phyloP scores from a whole-genome alignment of 2,888 invertebrate genomes.

The Chymomyza procnemis region DNA sequence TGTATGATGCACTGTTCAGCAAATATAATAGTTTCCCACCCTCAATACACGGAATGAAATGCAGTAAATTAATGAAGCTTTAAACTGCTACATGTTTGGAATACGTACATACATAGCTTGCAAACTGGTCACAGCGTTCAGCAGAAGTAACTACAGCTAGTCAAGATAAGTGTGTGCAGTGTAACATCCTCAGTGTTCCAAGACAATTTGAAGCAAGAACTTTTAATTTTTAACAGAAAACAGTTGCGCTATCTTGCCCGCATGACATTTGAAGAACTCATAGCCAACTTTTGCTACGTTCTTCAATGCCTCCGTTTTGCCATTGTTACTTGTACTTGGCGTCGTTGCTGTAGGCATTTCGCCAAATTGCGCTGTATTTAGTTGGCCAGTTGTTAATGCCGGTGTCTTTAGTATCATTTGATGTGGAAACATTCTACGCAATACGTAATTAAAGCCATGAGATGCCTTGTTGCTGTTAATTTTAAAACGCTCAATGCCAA shows the following conservation, averaged over 20 bases:
- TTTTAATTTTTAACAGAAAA: slow-evolving; percentile 78
- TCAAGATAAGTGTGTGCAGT: background rate
- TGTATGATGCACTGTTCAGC: slow-evolving; percentile 23
- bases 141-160: background rate
- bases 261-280: slow-evolving; percentile 85
- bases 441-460: slow-evolving; percentile 90
- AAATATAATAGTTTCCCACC: background rate
- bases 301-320: slow-evolving; percentile 82
- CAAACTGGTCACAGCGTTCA: slow-evolving; percentile 17
- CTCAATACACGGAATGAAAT: slow-evolving; percentile 61
- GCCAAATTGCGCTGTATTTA: slow-evolving; percentile 19
- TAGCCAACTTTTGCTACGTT: slow-evolving; percentile 89
- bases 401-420: slow-evolving; percentile 58
- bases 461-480: slow-evolving; percentile 91
- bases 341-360: slow-evolving; percentile 24
- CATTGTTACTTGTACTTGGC: slow-evolving; percentile 40
- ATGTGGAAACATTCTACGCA: slow-evolving; percentile 84
- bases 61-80: slow-evolving; percentile 40
- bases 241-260: slow-evolving; percentile 75
- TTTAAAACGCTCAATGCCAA: slow-evolving; percentile 92
- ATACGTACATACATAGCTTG: slow-evolving; percentile 40
- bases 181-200: background rate
- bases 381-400: background rate
- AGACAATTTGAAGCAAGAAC: background rate
- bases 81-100: slow-evolving; percentile 35